Percentiles rank a stretch among this genome's conserved stretches.
Conservation (phyloP, 2,888 invertebrate species). For the Eupithecia subfuscata region DNA sequence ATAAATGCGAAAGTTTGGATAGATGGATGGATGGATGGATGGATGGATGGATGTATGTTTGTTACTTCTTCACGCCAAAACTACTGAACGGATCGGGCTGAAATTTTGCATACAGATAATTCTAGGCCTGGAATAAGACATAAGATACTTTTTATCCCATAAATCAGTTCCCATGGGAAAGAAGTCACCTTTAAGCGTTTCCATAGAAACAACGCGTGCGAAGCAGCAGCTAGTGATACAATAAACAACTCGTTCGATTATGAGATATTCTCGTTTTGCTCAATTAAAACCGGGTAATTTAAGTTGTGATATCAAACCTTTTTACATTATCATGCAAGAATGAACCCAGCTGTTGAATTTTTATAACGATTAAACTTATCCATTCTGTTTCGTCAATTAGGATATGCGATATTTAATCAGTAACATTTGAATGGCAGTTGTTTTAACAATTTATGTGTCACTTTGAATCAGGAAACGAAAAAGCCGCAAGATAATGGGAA, state of each 20-base stretch:
- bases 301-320: constrained; percentile 64
- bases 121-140: no score
- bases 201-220: no score
- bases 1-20: no score
- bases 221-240: no score
- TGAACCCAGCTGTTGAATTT: constrained; percentile 66
- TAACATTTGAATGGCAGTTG: constrained; percentile 21
- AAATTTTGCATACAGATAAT: no score
- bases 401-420: constrained; percentile 9
- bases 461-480: constrained; percentile 10
- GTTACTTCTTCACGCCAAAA: no score
- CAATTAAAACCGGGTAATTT: constrained; percentile 34
- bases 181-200: no score
- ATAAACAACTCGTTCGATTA: neutral
- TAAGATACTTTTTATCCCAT: no score
- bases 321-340: constrained; percentile 60
- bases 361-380: constrained; percentile 44
- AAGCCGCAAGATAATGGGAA: neutral
- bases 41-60: no score
- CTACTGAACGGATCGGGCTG: no score
- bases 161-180: no score
- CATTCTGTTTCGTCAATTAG: constrained; percentile 35
- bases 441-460: constrained; percentile 7
- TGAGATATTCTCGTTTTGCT: neutral
- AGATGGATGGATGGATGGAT: no score